Percentiles rank a stretch among this genome's conserved stretches.
Conservation (phyloP, 2,888 invertebrate species). For the Molanna angustata region DNA sequence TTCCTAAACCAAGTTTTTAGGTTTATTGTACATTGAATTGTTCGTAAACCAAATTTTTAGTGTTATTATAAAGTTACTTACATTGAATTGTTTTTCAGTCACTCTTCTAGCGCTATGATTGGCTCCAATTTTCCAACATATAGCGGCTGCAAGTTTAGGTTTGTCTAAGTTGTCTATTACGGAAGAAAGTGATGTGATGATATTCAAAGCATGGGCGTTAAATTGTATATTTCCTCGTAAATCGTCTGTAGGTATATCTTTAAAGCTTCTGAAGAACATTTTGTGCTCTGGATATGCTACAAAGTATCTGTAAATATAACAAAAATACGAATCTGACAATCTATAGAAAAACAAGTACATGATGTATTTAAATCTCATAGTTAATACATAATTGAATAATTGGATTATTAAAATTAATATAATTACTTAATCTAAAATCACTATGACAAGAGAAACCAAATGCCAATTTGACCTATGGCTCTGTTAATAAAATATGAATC, state of each 20-base stretch:
- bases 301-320: slow-evolving; percentile 41
- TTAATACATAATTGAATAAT: no score
- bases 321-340: not conserved
- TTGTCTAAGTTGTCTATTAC: slow-evolving; percentile 47
- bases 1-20: not conserved
- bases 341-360: no score
- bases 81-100: slow-evolving; percentile 44
- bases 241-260: slow-evolving; percentile 43
- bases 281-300: slow-evolving; percentile 44
- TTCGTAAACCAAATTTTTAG: not conserved
- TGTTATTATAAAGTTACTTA: slow-evolving; percentile 34
- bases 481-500: no score
- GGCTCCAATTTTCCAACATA: slow-evolving; percentile 50
- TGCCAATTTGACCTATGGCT: no score
- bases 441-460: no score
- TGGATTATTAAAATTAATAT: no score
- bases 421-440: no score
- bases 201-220: slow-evolving; percentile 50
- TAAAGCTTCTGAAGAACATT: slow-evolving; percentile 48
- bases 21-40: not conserved
- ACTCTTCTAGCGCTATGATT: slow-evolving; percentile 46
- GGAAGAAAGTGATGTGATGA: slow-evolving; percentile 47
- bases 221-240: slow-evolving; percentile 46
- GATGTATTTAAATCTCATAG: no score
- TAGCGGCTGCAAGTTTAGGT: slow-evolving; percentile 47